A percentile compares a stretch with the other conserved stretches of the same genome.
phyloP scores from a whole-genome alignment of 2,797 vertebrate species.

The Manis javanica region DNA sequence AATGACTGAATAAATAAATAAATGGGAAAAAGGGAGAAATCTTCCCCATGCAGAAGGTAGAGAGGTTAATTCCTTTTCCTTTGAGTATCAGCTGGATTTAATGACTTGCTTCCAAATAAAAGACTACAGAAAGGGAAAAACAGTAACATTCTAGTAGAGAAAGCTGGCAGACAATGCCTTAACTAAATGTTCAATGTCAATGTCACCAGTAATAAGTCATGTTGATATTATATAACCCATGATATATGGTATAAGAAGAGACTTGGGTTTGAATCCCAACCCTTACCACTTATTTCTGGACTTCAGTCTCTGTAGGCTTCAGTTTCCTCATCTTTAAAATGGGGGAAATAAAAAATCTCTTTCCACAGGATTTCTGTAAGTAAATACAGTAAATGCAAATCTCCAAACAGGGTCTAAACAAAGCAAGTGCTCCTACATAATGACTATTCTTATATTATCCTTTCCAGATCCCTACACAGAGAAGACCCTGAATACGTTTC shows the following conservation, averaged over 20 bases:
- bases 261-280: neutral
- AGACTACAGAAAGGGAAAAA: neutral
- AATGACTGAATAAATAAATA: neutral
- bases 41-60: neutral
- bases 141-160: neutral
- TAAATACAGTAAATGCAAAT: neutral
- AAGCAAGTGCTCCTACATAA: neutral
- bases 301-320: neutral
- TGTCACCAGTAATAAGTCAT: neutral
- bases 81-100: neutral
- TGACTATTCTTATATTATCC: neutral
- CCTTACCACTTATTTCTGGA: neutral
- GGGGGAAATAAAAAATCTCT: neutral
- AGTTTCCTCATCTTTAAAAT: neutral
- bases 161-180: neutral
- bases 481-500: neutral
- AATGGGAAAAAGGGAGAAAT: neutral
- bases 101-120: neutral
- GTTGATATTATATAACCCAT: neutral
- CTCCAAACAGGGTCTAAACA: neutral
- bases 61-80: neutral
- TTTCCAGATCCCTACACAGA: neutral
- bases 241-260: neutral
- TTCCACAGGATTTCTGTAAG: neutral
- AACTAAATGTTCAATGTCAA: neutral